These are phyloP conservation scores for Nebria ingens DNA, from an alignment of 1,140 invertebrate genomes.

Conservation along the genomic window DNA sequence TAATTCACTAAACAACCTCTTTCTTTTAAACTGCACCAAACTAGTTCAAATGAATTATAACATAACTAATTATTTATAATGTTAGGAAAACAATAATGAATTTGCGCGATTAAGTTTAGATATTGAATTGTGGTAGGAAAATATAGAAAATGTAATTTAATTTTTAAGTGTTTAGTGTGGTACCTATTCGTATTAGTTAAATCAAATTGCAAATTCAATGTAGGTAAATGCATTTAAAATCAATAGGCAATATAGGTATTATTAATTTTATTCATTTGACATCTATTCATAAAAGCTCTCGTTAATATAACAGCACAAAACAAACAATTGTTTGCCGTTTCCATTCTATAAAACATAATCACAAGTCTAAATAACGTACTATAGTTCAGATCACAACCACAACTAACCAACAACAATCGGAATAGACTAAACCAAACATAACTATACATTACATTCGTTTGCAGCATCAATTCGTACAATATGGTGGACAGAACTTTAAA, in stretches of 20 bases:
- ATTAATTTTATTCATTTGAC: constrained; percentile 4
- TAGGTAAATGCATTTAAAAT: neutral
- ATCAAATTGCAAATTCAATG: too few species aligned
- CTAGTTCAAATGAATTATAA: too few species aligned
- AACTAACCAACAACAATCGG: neutral
- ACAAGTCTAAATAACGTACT: constrained; percentile 6
- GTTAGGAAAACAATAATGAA: too few species aligned
- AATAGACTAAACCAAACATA: neutral
- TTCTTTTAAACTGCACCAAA: neutral
- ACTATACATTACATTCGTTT: neutral
- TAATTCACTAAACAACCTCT: neutral
- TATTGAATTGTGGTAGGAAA: too few species aligned
- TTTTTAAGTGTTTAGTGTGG: too few species aligned
- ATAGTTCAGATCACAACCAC: neutral
- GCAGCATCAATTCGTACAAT: constrained; percentile 5
- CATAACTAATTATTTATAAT: too few species aligned
- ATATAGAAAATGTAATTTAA: too few species aligned
- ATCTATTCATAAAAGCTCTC: neutral
- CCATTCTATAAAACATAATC: constrained; percentile 7
- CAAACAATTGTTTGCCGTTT: neutral
- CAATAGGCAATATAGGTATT: neutral
- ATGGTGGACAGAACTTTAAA: constrained; percentile 22
- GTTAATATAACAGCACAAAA: constrained; percentile 4
- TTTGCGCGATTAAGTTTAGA: too few species aligned
- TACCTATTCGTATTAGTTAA: neutral